Percentiles rank a stretch among this genome's conserved stretches.
Evolutionary conservation across 2,797 vertebrate genomes (phyloP).

Genomic region (Ficedula albicollis): DNA sequence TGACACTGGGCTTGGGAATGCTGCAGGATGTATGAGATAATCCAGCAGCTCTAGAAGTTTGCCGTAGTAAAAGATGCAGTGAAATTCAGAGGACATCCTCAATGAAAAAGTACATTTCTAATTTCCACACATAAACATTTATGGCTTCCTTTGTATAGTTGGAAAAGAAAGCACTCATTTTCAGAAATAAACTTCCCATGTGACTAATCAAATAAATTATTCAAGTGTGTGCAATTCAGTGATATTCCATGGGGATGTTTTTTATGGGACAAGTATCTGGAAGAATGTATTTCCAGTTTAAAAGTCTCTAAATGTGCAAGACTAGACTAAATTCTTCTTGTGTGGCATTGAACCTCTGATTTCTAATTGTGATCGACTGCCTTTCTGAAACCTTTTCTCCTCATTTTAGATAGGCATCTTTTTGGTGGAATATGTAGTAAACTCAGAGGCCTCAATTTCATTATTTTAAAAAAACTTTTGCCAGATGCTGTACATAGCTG

Average conservation of each 20-base stretch:
- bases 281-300: neutral
- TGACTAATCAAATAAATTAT: conserved; percentile 9
- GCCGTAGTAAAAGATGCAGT: neutral
- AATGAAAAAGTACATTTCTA: neutral
- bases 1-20: neutral
- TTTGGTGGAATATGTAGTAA: neutral
- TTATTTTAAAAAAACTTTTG: neutral
- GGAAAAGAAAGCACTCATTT: neutral
- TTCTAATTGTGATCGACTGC: neutral
- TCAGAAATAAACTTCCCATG: neutral
- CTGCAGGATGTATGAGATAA: neutral
- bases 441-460: neutral
- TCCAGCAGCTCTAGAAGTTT: neutral
- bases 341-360: neutral
- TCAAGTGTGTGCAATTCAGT: neutral
- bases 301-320: neutral
- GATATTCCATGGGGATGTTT: neutral
- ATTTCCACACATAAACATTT: neutral
- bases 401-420: neutral
- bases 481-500: neutral
- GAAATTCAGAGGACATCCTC: neutral
- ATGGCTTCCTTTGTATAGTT: neutral
- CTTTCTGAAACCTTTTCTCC: neutral
- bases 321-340: neutral
- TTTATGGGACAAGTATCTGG: neutral